Conservation (phyloP, 2,797 vertebrate species). For the Silurus lanzhouensis region DNA sequence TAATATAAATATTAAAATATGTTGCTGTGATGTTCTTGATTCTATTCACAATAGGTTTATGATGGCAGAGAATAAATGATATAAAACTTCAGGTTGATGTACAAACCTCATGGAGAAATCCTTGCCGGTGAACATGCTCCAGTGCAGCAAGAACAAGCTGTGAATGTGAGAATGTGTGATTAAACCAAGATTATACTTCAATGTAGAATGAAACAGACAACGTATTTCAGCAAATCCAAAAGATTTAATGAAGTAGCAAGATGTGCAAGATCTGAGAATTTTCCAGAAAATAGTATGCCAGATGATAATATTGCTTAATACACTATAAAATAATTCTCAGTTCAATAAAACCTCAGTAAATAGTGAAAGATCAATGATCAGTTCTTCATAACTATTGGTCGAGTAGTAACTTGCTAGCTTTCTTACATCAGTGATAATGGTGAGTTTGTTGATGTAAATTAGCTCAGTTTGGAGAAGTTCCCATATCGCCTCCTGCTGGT, state of each 20-base stretch:
- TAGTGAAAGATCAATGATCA: not conserved
- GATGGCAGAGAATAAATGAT: not conserved
- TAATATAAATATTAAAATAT: not conserved
- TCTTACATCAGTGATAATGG: constrained; percentile 79
- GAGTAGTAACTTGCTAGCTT: not conserved
- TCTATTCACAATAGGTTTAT: not conserved
- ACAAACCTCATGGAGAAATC: constrained; percentile 76
- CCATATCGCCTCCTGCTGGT: constrained; percentile 88
- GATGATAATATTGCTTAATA: not conserved
- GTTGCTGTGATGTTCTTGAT: not conserved
- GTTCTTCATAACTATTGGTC: not conserved
- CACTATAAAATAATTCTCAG: not conserved
- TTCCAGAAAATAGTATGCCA: not conserved
- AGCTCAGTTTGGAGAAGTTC: constrained; percentile 84
- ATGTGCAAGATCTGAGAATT: not conserved
- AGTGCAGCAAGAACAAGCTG: constrained; percentile 76
- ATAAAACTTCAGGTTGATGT: not conserved
- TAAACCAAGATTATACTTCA: constrained; percentile 28
- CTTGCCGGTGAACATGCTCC: constrained; percentile 64
- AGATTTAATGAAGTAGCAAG: not conserved
- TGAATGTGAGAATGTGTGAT: constrained; percentile 35
- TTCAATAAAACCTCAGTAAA: not conserved
- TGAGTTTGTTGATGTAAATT: constrained; percentile 79
- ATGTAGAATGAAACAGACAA: not conserved
- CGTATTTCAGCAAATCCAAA: not conserved